phyloP scores from a whole-genome alignment of 2,797 vertebrate species.

The Cheirogaleus major region DNA sequence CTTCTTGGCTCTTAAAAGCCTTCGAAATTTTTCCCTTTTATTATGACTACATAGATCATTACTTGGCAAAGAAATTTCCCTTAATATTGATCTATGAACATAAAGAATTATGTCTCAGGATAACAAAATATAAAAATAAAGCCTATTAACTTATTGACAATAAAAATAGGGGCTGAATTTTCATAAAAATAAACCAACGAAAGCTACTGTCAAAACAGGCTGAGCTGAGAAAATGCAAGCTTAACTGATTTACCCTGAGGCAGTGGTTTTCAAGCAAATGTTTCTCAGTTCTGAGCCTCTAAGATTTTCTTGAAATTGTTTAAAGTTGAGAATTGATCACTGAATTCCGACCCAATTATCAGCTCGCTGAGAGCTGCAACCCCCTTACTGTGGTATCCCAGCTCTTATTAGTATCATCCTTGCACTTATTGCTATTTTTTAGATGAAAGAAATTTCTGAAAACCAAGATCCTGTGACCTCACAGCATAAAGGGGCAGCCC shows the following conservation, averaged over 20 bases:
- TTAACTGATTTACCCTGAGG: neutral
- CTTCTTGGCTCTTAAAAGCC: conserved; percentile 67
- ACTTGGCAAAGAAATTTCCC: conserved; percentile 69
- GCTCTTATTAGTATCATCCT: neutral
- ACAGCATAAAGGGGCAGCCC: neutral
- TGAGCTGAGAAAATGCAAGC: conserved; percentile 25
- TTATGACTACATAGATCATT: conserved; percentile 71
- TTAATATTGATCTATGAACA: conserved; percentile 71
- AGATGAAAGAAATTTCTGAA: neutral
- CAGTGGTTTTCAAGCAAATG: conserved; percentile 41
- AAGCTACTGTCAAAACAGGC: conserved; percentile 12
- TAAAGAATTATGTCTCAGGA: conserved; percentile 66
- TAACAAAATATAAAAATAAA: conserved; percentile 75
- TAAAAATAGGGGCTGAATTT: conserved; percentile 67
- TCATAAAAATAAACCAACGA: conserved; percentile 54
- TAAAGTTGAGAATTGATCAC: conserved; percentile 26
- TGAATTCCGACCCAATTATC: neutral
- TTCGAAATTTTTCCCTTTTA: conserved; percentile 60
- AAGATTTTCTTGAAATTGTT: conserved; percentile 49
- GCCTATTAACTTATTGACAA: conserved; percentile 66
- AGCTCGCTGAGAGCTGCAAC: neutral
- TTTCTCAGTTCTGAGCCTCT: neutral
- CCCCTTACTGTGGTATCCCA: neutral
- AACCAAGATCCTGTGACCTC: neutral
- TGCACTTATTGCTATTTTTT: neutral